A percentile compares a stretch with the other conserved stretches of the same genome.
Conservation (phyloP, 2,888 invertebrate species). For the Epiperipatus broadwayi region DNA sequence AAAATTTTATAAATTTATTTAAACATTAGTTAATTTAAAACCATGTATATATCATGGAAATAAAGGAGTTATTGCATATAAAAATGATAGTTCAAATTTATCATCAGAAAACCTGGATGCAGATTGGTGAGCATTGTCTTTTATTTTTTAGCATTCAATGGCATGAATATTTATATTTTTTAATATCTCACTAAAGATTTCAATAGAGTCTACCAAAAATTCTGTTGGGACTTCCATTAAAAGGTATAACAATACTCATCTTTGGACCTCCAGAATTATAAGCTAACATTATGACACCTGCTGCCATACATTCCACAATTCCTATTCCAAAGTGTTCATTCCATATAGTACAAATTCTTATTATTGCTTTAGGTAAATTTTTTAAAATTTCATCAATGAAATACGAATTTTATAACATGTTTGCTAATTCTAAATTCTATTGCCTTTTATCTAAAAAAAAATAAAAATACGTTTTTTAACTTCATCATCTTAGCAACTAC, state of each 20-base stretch:
- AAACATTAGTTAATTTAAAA: too few species aligned
- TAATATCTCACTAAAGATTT: constrained; percentile 27
- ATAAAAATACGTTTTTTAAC: constrained; percentile 42
- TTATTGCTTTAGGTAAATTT: constrained; percentile 42
- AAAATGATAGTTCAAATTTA: constrained; percentile 67
- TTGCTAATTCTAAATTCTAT: too few species aligned
- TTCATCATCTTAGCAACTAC: constrained; percentile 67
- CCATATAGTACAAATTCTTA: constrained; percentile 95
- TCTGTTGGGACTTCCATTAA: constrained; percentile 51
- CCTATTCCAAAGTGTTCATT: constrained; percentile 98
- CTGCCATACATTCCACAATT: constrained; percentile 94
- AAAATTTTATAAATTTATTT: too few species aligned
- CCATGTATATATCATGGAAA: too few species aligned
- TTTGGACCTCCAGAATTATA: constrained; percentile 87
- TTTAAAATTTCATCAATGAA: constrained; percentile 55
- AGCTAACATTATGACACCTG: constrained; percentile 76
- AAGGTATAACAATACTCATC: constrained; percentile 62
- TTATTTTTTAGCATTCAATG: constrained; percentile 40
- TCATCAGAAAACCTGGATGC: constrained; percentile 65
- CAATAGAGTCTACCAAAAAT: constrained; percentile 55
- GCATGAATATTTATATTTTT: too few species aligned
- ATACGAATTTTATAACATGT: too few species aligned
- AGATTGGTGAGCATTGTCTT: constrained; percentile 60
- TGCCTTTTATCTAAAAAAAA: too few species aligned
- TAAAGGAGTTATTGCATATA: too few species aligned